Percentiles rank a stretch among this genome's conserved stretches.
Conservation (phyloP, 1,140 invertebrate genomes). For the Drosophila elegans region DNA sequence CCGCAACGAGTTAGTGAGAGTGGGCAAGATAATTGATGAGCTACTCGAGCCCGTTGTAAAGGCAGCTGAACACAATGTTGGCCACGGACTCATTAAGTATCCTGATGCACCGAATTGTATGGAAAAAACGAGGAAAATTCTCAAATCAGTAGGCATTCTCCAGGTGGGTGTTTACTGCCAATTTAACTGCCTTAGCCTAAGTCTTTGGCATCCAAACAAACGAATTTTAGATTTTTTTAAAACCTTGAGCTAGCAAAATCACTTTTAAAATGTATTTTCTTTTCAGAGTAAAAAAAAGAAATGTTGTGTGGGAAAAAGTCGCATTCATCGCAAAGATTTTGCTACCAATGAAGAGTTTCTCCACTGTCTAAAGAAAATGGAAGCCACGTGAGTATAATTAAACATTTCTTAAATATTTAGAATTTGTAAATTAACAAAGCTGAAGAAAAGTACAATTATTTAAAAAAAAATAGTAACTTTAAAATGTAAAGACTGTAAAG, state of each 20-base stretch:
- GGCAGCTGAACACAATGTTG: conserved; percentile 38
- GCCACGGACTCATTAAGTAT: conserved; percentile 6
- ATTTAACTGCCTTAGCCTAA: not conserved
- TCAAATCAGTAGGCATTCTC: not conserved
- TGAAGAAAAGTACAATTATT: too few species aligned
- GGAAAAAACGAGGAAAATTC: not conserved
- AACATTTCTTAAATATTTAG: too few species aligned
- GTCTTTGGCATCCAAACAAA: too few species aligned
- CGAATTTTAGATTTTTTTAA: too few species aligned
- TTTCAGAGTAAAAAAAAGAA: conserved; percentile 10
- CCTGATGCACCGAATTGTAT: conserved; percentile 4
- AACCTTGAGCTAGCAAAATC: too few species aligned
- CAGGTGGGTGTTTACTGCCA: not conserved
- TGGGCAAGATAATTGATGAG: conserved; percentile 77
- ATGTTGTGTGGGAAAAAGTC: conserved; percentile 18
- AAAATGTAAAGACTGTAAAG: too few species aligned
- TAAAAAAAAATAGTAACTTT: too few species aligned
- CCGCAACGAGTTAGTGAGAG: conserved; percentile 70
- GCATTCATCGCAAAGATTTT: conserved; percentile 52
- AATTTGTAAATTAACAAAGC: too few species aligned
- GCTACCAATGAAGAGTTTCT: conserved; percentile 59
- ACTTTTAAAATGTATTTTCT: not conserved
- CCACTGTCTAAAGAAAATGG: conserved; percentile 62
- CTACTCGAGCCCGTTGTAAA: conserved; percentile 65
- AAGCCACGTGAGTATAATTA: conserved; percentile 52